Conservation (phyloP, 2,113 vertebrate genomes). For the Gulo gulo region DNA sequence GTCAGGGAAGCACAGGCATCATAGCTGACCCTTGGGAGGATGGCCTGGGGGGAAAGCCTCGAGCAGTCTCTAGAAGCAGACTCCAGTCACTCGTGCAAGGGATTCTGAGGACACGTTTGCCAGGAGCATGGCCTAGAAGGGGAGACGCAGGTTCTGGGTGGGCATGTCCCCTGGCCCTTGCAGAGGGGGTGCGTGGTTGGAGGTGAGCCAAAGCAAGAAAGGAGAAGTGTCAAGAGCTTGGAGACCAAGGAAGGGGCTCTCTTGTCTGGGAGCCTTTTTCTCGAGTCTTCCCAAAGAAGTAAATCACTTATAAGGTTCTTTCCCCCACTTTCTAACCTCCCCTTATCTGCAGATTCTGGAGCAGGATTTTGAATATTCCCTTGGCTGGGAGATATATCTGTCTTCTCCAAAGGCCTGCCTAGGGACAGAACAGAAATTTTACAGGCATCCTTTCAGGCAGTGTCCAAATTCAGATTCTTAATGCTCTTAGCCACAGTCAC, state of each 20-base stretch:
- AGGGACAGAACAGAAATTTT: neutral
- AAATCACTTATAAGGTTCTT: neutral
- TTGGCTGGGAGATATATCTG: neutral
- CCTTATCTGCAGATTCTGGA: neutral
- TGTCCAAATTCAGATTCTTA: conserved; percentile 4
- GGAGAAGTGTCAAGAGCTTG: neutral
- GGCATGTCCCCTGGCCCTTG: neutral
- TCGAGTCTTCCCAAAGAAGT: neutral
- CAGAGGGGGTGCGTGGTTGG: rapidly evolving
- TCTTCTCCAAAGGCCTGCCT: neutral
- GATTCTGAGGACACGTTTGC: neutral
- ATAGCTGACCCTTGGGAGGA: neutral
- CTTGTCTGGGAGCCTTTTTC: neutral
- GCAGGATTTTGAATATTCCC: neutral
- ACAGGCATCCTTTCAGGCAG: neutral
- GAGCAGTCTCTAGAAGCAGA: neutral
- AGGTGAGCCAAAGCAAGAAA: neutral
- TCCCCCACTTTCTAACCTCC: neutral
- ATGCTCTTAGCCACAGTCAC: neutral
- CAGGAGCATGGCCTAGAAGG: neutral
- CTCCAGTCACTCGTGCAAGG: neutral
- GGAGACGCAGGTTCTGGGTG: neutral
- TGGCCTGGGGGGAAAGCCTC: rapidly evolving
- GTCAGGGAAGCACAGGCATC: neutral
- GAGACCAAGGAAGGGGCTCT: neutral